Percentiles rank a stretch among this genome's conserved stretches.
Evolutionary conservation across 2,797 vertebrate genomes (phyloP).

Genomic region (Ficedula albicollis): DNA sequence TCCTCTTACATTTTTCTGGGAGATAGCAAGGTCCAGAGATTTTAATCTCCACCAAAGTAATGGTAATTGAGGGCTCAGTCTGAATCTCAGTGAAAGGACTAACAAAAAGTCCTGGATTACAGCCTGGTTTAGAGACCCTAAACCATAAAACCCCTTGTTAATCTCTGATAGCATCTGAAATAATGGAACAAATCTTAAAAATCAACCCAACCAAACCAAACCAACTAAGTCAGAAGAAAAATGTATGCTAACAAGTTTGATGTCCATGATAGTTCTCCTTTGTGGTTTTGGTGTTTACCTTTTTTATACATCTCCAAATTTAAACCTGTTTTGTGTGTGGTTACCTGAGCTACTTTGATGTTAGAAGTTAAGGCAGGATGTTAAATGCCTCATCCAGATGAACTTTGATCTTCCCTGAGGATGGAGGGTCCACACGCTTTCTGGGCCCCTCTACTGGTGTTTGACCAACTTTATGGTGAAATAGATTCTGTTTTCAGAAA

Average conservation of each 20-base stretch:
- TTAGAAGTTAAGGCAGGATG: background rate
- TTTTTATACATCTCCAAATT: background rate
- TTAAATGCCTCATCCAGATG: background rate
- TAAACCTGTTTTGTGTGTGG: background rate
- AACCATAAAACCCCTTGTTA: background rate
- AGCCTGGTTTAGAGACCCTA: background rate
- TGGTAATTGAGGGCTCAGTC: background rate
- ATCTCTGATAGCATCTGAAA: background rate
- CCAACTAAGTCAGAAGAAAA: background rate
- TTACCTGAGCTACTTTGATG: background rate
- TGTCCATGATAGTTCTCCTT: background rate
- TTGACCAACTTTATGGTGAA: background rate
- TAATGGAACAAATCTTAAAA: background rate
- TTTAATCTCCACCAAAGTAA: background rate
- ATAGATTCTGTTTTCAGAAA: background rate
- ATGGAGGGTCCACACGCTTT: fast-evolving
- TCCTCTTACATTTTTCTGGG: background rate
- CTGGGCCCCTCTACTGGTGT: background rate
- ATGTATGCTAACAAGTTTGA: background rate
- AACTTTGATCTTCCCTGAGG: background rate
- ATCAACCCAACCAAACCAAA: background rate
- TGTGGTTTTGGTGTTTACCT: background rate
- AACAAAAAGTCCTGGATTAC: background rate
- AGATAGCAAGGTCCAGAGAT: background rate
- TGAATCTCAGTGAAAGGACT: background rate